Percentiles rank a stretch among this genome's conserved stretches.
phyloP scores from a whole-genome alignment of 2,113 vertebrate species.

The Pleuronectes platessa region DNA sequence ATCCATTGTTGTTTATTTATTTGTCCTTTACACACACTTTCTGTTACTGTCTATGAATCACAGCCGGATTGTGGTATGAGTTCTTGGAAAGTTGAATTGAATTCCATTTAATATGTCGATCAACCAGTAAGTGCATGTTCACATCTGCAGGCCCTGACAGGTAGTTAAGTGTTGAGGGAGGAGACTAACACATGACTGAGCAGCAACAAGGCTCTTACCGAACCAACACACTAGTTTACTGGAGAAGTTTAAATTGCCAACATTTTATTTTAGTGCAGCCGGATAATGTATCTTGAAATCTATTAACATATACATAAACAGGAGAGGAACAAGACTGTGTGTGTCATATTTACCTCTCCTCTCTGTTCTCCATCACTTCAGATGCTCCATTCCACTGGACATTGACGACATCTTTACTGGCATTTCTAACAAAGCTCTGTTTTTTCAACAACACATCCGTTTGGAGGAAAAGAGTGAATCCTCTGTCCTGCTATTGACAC shows the following conservation, averaged over 20 bases:
- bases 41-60: too few species aligned
- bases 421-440: conserved; percentile 17
- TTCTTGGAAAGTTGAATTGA: not conserved
- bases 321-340: not conserved
- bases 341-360: conserved; percentile 62
- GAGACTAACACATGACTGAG: conserved; percentile 3
- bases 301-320: not conserved
- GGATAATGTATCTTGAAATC: too few species aligned
- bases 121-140: not conserved
- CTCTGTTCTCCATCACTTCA: conserved; percentile 72
- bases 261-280: not conserved
- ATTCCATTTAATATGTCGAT: conserved; percentile 7
- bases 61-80: not conserved
- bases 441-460: conserved; percentile 8
- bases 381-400: conserved; percentile 30
- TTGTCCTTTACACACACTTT: too few species aligned
- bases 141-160: conserved; percentile 14
- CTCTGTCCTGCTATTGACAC: not conserved
- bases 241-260: not conserved
- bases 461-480: not conserved
- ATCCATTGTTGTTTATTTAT: too few species aligned
- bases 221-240: not conserved
- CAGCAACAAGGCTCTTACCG: not conserved
- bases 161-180: conserved; percentile 3
- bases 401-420: conserved; percentile 15